Percentiles rank a stretch among this genome's conserved stretches.
Evolutionary conservation across 2,113 vertebrate species (phyloP).

Genomic region (Caranx melampygus): DNA sequence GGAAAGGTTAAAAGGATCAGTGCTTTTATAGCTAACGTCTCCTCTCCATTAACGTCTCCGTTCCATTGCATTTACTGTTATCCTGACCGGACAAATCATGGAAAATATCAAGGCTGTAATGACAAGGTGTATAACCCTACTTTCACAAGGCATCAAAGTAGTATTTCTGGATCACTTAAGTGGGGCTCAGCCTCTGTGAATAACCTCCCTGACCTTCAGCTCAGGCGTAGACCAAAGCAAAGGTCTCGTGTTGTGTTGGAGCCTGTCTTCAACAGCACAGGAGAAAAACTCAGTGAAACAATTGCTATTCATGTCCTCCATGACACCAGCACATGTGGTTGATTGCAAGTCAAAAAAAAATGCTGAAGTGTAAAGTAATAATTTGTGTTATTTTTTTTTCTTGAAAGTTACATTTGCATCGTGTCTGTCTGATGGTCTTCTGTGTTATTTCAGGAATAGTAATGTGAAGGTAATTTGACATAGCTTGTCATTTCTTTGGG

Average conservation of each 20-base stretch:
- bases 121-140: conserved; percentile 64
- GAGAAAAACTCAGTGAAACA: background rate
- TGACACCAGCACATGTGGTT: background rate
- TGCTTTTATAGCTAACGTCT: conserved; percentile 56
- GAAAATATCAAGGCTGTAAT: conserved; percentile 63
- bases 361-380: too few species aligned
- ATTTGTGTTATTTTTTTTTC: too few species aligned
- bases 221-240: conserved; percentile 40
- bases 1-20: conserved; percentile 77
- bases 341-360: background rate
- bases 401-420: background rate
- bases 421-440: background rate
- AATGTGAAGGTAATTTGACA: too few species aligned
- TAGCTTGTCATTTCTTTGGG: too few species aligned
- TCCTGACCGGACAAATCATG: conserved; percentile 41
- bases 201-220: conserved; percentile 60
- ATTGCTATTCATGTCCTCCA: background rate
- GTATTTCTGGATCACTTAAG: conserved; percentile 56
- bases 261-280: conserved; percentile 17
- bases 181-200: conserved; percentile 42
- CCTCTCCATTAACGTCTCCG: conserved; percentile 54
- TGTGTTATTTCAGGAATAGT: background rate
- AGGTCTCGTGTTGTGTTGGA: conserved; percentile 35
- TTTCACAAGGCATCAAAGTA: conserved; percentile 55
- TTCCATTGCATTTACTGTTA: conserved; percentile 59